phyloP scores from a whole-genome alignment of 1,140 invertebrate genomes.

The Lepidurus packardi region DNA sequence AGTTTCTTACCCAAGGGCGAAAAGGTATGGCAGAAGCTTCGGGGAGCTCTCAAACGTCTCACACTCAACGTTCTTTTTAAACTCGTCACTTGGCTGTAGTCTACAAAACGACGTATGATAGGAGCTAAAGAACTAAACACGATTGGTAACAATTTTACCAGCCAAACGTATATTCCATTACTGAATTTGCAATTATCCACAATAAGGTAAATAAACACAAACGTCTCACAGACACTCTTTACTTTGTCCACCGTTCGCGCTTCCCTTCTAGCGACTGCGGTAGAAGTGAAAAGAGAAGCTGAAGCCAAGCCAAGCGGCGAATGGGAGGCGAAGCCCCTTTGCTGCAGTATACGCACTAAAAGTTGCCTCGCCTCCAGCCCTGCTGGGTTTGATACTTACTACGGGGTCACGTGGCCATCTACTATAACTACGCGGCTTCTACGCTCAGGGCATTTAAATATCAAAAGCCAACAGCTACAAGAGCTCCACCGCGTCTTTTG shows the following conservation, averaged over 20 bases:
- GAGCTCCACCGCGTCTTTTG: neutral
- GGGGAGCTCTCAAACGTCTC: neutral
- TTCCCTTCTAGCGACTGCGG: neutral
- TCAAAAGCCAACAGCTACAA: neutral
- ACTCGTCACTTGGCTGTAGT: neutral
- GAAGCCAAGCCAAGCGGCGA: constrained; percentile 13
- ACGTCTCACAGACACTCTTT: neutral
- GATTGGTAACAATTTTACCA: too few relatives aligned
- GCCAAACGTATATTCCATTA: neutral
- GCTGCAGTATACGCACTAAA: neutral
- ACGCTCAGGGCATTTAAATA: neutral
- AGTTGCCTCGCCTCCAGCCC: neutral
- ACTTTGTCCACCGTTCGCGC: neutral
- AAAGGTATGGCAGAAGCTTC: neutral
- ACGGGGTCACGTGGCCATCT: neutral
- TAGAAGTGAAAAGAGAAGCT: neutral
- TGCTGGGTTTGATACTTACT: neutral
- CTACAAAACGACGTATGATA: too few relatives aligned
- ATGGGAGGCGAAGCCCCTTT: neutral
- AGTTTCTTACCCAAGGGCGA: constrained; percentile 5
- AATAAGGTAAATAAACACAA: neutral
- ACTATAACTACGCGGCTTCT: constrained; percentile 14
- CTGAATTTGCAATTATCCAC: neutral
- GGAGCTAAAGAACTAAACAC: too few relatives aligned
- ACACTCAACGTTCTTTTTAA: neutral